A percentile compares a stretch with the other conserved stretches of the same genome.
Evolutionary conservation across 2,888 invertebrate genomes (phyloP).

Genomic region (Trachelus iudaicus): DNA sequence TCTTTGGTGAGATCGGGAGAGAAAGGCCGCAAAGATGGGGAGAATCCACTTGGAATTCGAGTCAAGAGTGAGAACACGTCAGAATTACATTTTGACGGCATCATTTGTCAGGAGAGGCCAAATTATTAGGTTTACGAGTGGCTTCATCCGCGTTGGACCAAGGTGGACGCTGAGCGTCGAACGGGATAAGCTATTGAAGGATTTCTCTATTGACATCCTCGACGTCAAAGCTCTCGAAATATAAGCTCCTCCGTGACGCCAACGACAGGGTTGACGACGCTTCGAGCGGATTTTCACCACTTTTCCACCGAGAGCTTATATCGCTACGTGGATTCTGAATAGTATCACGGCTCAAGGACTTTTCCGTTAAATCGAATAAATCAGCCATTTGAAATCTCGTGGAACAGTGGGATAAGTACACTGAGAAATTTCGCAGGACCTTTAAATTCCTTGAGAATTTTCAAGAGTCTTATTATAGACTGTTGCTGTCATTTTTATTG

Average conservation of each 20-base stretch:
- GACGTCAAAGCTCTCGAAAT: constrained; percentile 33
- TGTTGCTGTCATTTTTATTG: not conserved
- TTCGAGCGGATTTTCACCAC: not conserved
- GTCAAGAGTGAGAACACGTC: constrained; percentile 40
- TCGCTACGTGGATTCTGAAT: not conserved
- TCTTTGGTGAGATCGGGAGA: constrained; percentile 30
- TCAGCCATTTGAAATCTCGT: not conserved
- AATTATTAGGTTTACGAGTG: constrained; percentile 63
- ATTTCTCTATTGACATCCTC: constrained; percentile 41
- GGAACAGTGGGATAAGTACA: not conserved
- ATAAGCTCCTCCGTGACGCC: constrained; percentile 25
- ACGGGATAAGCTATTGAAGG: constrained; percentile 50
- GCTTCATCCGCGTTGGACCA: constrained; percentile 42
- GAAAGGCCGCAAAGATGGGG: constrained; percentile 22
- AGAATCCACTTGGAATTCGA: constrained; percentile 49
- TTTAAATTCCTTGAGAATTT: not conserved
- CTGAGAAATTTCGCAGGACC: not conserved
- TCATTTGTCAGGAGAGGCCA: constrained; percentile 61
- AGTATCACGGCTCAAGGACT: not conserved
- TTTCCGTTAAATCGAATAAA: not conserved
- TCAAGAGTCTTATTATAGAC: not conserved
- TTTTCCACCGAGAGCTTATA: not conserved
- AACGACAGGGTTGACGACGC: not conserved
- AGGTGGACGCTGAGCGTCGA: constrained; percentile 18
- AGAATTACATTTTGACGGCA: constrained; percentile 63